Base-by-base conservation (phyloP, 2,888 invertebrate species). In the Leuctra nigra region DNA sequence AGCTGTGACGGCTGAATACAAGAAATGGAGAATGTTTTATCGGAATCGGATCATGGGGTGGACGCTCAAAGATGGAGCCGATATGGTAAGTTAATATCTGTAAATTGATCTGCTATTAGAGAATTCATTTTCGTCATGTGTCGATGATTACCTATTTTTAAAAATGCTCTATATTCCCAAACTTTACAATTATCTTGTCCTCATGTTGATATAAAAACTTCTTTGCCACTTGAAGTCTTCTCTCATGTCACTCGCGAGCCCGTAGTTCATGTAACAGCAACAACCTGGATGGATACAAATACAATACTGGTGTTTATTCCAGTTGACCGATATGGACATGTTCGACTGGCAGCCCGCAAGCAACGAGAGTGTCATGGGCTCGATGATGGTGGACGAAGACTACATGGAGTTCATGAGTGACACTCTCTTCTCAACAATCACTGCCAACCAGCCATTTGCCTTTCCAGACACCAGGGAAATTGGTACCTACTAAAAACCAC, bases 401-500 rank as follows among this genome's bases (percentile, higher is more conserved):
- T 87, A 89, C 68, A 86, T 89, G 80, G 87, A 84, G 70, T 82
- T 90, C 69, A 90, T 90, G 83, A 89, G 87, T 68, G 93, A 93
- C 72, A 92, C 91, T 13, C 79, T 94, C 54, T 93, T 94, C 73
- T 89, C 92, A 54, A 89, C 90, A 65, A 89, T 90, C 67, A 79
- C 79, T 64, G 82, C 81, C 63, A 86, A 86, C 71, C 88, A 91
- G 72, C 94, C 96, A 6, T 93, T 95, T 75, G 88, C 90, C 61
- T 98, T 98, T 75, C 98, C 98, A 11, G 96, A 97, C 76, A 88
- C 93, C 54, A 82, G 93, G 75, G 98, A 99, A 79, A 91, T 97
- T 65, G 90, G 95, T 95, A 78, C 75, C 74, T 22, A 2, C 23
- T n/a, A n/a, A n/a, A n/a, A n/a, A n/a, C n/a, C n/a, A n/a, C n/a